These are phyloP conservation scores for Theonella swinhoei DNA, from an alignment of 37 sponge, comb jelly and placozoan genomes.

Conservation along the genomic window DNA sequence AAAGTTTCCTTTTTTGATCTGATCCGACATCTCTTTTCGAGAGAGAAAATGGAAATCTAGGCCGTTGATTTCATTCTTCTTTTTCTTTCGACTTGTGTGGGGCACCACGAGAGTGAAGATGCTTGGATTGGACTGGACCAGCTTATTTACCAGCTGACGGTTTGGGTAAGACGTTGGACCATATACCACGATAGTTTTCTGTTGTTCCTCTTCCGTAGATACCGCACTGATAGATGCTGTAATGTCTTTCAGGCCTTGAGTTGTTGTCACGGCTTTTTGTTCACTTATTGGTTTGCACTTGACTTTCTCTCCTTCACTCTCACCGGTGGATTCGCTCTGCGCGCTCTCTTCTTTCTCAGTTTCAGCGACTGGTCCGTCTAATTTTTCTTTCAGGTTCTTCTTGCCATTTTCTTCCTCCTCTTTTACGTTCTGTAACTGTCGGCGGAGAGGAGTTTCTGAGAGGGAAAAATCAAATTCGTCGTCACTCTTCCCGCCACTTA, in stretches of 20 bases:
- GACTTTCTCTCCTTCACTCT: background rate
- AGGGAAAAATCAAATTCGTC: background rate
- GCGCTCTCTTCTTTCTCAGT: background rate
- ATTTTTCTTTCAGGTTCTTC: background rate
- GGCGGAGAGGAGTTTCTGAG: background rate
- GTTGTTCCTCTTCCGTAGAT: background rate
- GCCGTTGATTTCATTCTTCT: constrained; percentile 58
- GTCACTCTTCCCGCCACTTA: background rate
- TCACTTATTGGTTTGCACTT: background rate
- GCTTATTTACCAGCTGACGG: constrained; percentile 45
- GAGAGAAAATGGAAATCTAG: constrained; percentile 75
- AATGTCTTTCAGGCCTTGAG: background rate
- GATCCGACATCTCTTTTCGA: constrained; percentile 19
- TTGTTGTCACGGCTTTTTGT: background rate
- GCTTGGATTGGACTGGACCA: constrained; percentile 58
- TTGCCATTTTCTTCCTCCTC: background rate
- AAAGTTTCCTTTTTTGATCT: constrained; percentile 53
- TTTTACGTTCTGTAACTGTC: background rate
- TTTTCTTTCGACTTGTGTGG: constrained; percentile 71
- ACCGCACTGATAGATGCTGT: background rate
- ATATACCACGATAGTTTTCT: constrained; percentile 54
- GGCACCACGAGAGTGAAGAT: constrained; percentile 56
- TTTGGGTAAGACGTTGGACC: constrained; percentile 52
- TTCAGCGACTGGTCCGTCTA: background rate
- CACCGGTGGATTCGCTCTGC: background rate